Evolutionary conservation across 2,113 vertebrate genomes (phyloP).

Genomic region (Varanus komodoensis): DNA sequence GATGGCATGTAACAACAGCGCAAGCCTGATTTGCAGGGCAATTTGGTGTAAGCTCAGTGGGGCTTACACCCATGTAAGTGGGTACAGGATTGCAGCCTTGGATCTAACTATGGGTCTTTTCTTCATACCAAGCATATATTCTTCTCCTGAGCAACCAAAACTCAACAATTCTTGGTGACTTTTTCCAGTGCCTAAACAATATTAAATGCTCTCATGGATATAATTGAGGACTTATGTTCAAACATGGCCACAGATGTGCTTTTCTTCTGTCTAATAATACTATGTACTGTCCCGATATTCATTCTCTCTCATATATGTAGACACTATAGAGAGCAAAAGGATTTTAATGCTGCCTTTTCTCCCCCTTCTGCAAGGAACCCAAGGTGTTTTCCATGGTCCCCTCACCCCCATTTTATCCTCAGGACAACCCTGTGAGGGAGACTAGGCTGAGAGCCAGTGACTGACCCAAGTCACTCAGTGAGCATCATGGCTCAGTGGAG

Average conservation of each 20-base stretch:
- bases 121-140: not conserved
- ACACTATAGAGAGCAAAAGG: not conserved
- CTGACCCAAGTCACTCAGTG: no score
- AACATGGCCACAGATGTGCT: not conserved
- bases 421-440: no score
- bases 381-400: no score
- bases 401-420: no score
- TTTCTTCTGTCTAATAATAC: not conserved
- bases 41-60: no score
- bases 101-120: not conserved
- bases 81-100: not conserved
- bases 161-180: not conserved
- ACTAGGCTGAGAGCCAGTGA: no score
- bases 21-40: not conserved
- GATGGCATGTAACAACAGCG: no score
- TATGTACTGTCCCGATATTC: not conserved
- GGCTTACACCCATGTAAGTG: not conserved
- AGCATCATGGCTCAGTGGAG: no score
- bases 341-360: no score
- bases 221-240: not conserved
- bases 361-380: no score
- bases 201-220: not conserved
- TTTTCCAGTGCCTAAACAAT: not conserved
- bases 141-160: not conserved
- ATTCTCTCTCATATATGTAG: not conserved